Percentiles rank a stretch among this genome's conserved stretches.
phyloP scores from a whole-genome alignment of 1,140 invertebrate species.

The Ericerus pela region DNA sequence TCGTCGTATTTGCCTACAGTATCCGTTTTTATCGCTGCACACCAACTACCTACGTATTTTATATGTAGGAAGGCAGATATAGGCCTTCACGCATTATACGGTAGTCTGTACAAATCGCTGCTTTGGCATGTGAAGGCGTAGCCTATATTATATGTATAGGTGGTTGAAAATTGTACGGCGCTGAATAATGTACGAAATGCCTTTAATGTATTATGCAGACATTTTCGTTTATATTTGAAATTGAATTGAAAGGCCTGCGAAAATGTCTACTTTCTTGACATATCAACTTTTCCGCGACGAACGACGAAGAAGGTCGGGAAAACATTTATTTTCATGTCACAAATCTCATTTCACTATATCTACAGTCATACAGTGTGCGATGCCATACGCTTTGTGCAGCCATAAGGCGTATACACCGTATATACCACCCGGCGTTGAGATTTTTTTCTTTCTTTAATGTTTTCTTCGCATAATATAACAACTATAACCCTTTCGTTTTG shows the following conservation, averaged over 20 bases:
- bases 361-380: neutral
- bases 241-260: conserved; percentile 8
- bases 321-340: conserved; percentile 7
- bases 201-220: conserved; percentile 11
- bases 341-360: conserved; percentile 9
- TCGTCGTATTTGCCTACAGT: too few relatives aligned
- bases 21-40: too few relatives aligned
- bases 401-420: too few relatives aligned
- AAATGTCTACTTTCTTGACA: conserved; percentile 1
- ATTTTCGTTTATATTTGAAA: neutral
- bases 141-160: too few relatives aligned
- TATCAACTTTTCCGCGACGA: conserved; percentile 5
- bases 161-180: conserved; percentile 2
- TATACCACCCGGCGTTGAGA: too few relatives aligned
- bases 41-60: too few relatives aligned
- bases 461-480: too few relatives aligned
- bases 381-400: neutral
- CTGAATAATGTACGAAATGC: conserved; percentile 8
- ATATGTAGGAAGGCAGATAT: too few relatives aligned
- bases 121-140: too few relatives aligned
- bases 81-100: too few relatives aligned
- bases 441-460: too few relatives aligned
- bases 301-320: neutral
- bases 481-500: too few relatives aligned
- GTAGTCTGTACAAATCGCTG: conserved; percentile 6